phyloP scores from a whole-genome alignment of 2,113 vertebrate species.

The Rhinichthys klamathensis region DNA sequence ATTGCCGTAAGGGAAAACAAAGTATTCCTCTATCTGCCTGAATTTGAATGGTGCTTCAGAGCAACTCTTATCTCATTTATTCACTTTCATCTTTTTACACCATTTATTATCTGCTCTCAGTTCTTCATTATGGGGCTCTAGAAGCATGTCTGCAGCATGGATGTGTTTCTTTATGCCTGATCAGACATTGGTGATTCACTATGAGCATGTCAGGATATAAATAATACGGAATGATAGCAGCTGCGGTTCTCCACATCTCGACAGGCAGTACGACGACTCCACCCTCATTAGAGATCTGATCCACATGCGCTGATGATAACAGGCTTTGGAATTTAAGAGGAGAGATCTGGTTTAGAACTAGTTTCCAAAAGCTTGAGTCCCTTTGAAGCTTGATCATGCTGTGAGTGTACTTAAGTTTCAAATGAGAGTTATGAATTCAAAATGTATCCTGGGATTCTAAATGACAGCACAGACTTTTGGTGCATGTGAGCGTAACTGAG shows the following conservation, averaged over 20 bases:
- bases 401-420: conserved; percentile 18
- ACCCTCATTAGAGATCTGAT: conserved; percentile 28
- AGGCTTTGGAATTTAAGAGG: background rate
- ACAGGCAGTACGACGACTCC: background rate
- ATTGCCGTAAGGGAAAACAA: background rate
- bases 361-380: conserved; percentile 7
- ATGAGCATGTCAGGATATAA: background rate
- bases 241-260: conserved; percentile 1
- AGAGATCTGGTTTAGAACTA: conserved; percentile 19
- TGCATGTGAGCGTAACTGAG: background rate
- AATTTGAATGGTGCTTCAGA: conserved; percentile 1
- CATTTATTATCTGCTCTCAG: background rate
- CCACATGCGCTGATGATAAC: conserved; percentile 12
- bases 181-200: background rate
- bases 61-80: conserved; percentile 13
- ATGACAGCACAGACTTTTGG: background rate
- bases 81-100: conserved; percentile 5
- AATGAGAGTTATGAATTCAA: conserved; percentile 2
- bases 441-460: background rate
- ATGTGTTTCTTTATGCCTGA: conserved; percentile 16
- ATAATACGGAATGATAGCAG: conserved; percentile 8
- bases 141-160: background rate
- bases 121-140: conserved; percentile 12
- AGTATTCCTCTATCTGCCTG: background rate
- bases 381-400: conserved; percentile 22